Evolutionary conservation across 1,140 invertebrate genomes (phyloP), one percentile per base, ranked within the genome.

Genomic region (Pachypsylla venusta): DNA sequence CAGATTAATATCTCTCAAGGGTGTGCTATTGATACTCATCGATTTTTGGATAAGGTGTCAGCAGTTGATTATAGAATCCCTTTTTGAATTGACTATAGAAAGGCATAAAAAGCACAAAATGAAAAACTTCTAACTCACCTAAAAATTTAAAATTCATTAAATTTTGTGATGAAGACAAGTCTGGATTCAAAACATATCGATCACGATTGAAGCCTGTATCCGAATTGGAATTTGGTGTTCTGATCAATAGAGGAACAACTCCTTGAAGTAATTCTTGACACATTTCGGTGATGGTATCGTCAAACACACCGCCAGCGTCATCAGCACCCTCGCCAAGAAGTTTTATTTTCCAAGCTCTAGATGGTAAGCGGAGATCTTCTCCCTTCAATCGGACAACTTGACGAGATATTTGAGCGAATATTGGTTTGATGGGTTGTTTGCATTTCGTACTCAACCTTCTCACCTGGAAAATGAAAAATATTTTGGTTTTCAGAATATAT

Each of bases 231-330:
- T 80, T 80, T 12, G 78, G 79, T 3, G 78, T 79, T 7, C 76
- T 76, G 13, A 79, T 70, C 16, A 80, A 67, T 16, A 79, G 67
- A 24, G 76, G 75, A 1, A 80, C 74, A 2, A 68, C 66, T 2
- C 74, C 75, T 16, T 68, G 71, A 16, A 72, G 69, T 12, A 80
- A 72, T 69, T 80, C 79, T 62, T 76, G 71, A 65, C 81, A 82
- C 79, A 83, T 82, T 67, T 83, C 80, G 2, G 81, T 82, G 26
- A 84, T 82, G 1, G 80, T 83, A 67, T 83, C 82, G 69, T 83
- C 81, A 73, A 83, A 84, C 13, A 83, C 82, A 19, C 81, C 81
- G 0, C 80, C 76, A 19, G 81, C 81, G 73, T 83, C 82, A 68
- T 83, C 82, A 3, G 81, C 82, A 2, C 81, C 81, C 69, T 84